Percentiles rank a stretch among this genome's conserved stretches.
These are phyloP conservation scores for Gryon sp. DNA, from an alignment of 1,140 invertebrate genomes.

Conservation along the genomic window DNA sequence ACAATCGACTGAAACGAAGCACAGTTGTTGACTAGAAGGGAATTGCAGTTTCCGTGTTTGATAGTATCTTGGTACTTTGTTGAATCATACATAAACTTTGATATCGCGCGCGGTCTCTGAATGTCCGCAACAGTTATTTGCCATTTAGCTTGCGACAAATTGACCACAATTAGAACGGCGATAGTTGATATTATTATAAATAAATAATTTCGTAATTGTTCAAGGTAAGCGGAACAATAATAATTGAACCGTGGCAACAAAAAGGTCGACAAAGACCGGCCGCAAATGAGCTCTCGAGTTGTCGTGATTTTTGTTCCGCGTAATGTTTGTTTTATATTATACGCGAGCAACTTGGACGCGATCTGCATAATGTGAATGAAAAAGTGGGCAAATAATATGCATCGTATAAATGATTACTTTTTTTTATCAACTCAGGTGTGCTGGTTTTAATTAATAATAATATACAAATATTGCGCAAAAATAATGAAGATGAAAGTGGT, in stretches of 20 bases:
- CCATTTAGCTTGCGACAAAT: constrained; percentile 20
- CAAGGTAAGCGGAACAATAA: not conserved
- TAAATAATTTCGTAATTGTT: constrained; percentile 21
- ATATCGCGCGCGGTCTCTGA: constrained; percentile 33
- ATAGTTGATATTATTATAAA: constrained; percentile 29
- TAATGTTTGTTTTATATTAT: too few relatives aligned
- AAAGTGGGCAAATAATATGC: too few relatives aligned
- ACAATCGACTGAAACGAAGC: constrained; percentile 51
- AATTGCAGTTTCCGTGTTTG: constrained; percentile 55
- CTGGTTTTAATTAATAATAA: too few relatives aligned
- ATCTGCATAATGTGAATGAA: too few relatives aligned
- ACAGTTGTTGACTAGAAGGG: constrained; percentile 36
- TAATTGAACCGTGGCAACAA: not conserved
- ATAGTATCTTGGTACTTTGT: constrained; percentile 55
- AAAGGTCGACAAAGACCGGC: too few relatives aligned
- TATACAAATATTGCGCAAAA: too few relatives aligned
- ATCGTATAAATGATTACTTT: too few relatives aligned
- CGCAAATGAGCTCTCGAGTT: too few relatives aligned
- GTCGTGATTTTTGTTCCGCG: too few relatives aligned
- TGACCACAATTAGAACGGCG: constrained; percentile 34
- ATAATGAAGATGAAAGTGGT: too few relatives aligned
- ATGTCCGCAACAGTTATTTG: constrained; percentile 44
- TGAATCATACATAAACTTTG: constrained; percentile 56
- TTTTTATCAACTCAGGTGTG: too few relatives aligned
- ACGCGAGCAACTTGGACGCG: too few relatives aligned